Base-by-base conservation (phyloP, 2,888 invertebrate species). In the Galerucella nymphaeae region DNA sequence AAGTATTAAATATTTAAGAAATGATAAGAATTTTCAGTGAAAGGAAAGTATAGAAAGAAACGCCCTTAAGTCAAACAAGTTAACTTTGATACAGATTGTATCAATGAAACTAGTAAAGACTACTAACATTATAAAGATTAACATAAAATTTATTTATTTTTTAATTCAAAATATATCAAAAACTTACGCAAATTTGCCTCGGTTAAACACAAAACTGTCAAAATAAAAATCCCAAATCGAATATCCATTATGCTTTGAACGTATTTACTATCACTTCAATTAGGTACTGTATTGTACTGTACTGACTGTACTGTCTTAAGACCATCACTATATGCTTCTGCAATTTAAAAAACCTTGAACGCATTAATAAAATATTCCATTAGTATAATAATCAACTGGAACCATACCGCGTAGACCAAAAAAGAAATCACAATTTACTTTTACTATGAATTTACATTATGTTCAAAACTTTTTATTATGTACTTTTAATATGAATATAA, bases 261-360 rank as follows among this genome's bases (percentile, higher is more conserved):
- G 16, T n/a, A 48, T 48, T 48, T 48, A 48, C 50, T 16, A 50
- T 4, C 45, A 45, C 45, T 45, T 45, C 13, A 45, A 8, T 30
- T 4, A 45, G 45, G 45, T 13, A 14, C 45, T 45, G 45, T 45
- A 30, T 8, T 30, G 8, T 30, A 53, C 10, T n/a, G n/a, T n/a
- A n/a, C n/a, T n/a, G n/a, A n/a, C n/a, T n/a, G n/a, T n/a, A n/a
- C 2, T 2, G 9, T 9, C 9, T 53, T 16, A 16, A 53, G 53
- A 53, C 16, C 53, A 53, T 53, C 16, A 18, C 18, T 53, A 53
- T 53, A 53, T 53, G 53, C 53, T 18, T 53, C 53, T 53, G 53
- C 53, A 53, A 18, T 16, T 53, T 53, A 18, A 53, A 53, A 53
- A 53, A 53, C 53, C 53, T 53, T 53, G 53, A 53, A 18, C 53